These are phyloP conservation scores for Lasiommata megera DNA, from an alignment of 2,888 invertebrate genomes.

Conservation along the genomic window DNA sequence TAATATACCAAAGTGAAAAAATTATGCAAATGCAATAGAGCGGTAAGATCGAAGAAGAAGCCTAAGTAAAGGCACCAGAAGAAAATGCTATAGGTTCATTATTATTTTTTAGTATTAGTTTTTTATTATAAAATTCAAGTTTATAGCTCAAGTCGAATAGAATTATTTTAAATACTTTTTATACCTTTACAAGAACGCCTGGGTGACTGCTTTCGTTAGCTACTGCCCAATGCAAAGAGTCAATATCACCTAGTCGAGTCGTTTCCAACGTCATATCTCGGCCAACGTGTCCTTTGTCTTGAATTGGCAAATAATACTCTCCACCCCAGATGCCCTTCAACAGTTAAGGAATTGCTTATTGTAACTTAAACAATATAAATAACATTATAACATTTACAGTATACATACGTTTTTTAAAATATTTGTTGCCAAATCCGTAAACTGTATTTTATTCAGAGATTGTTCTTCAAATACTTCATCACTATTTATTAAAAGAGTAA, in stretches of 20 bases:
- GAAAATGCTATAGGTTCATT: no score
- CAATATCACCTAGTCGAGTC: slow-evolving; percentile 41
- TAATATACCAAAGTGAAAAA: no score
- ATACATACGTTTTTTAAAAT: slow-evolving; percentile 20
- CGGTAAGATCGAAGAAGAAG: no score
- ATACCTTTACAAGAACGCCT: slow-evolving; percentile 49
- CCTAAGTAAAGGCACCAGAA: no score
- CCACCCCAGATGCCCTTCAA: slow-evolving; percentile 44
- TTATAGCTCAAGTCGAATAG: no score
- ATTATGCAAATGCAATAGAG: no score
- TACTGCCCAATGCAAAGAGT: slow-evolving; percentile 51
- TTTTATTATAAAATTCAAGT: no score
- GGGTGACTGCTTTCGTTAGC: slow-evolving; percentile 27
- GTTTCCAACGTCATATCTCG: slow-evolving; percentile 35
- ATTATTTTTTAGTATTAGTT: no score
- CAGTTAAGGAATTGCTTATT: no score
- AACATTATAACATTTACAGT: slow-evolving; percentile 13
- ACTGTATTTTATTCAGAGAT: slow-evolving; percentile 40
- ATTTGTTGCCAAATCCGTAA: slow-evolving; percentile 43
- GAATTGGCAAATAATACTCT: slow-evolving; percentile 40
- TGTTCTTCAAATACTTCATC: slow-evolving; percentile 39
- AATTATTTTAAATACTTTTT: not conserved
- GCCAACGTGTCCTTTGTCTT: slow-evolving; percentile 23
- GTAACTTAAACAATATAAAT: no score
- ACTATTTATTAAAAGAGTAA: slow-evolving; percentile 45